Evolutionary conservation across 2,113 vertebrate species (phyloP).

Genomic region (Chloropsis cyanopogon): DNA sequence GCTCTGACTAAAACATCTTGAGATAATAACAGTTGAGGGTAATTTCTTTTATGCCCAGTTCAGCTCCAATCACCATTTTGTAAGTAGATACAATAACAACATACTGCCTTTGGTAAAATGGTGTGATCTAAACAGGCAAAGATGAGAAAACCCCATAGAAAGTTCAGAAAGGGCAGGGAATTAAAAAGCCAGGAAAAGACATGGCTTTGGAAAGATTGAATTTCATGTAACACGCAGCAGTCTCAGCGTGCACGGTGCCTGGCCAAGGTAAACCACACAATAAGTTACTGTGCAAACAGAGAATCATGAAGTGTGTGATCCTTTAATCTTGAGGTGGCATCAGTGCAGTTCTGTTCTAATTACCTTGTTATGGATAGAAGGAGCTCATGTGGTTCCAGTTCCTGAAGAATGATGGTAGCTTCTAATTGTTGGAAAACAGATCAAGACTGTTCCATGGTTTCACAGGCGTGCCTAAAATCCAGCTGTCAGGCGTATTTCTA

Average conservation of each 20-base stretch:
- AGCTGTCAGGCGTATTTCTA: neutral
- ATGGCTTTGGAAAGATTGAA: neutral
- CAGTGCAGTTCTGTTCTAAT: neutral
- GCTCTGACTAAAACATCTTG: neutral
- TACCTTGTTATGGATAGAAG: neutral
- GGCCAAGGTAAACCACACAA: slow-evolving; percentile 15
- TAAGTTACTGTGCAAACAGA: slow-evolving; percentile 20
- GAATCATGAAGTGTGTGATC: neutral
- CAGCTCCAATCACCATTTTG: neutral
- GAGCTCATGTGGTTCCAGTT: neutral
- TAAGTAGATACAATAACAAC: neutral
- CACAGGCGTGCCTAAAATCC: neutral
- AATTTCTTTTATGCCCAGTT: neutral
- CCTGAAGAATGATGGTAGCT: neutral
- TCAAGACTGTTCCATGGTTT: neutral
- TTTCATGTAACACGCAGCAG: neutral
- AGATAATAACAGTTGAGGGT: neutral
- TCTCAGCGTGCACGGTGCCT: neutral
- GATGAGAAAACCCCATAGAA: neutral
- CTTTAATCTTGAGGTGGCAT: neutral
- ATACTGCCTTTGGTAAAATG: neutral
- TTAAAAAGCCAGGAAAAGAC: neutral
- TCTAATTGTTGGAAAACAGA: neutral
- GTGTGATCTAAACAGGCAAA: neutral
- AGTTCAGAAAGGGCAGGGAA: neutral